Base-by-base conservation (phyloP, 2,797 vertebrate species). In the Limosa lapponica region DNA sequence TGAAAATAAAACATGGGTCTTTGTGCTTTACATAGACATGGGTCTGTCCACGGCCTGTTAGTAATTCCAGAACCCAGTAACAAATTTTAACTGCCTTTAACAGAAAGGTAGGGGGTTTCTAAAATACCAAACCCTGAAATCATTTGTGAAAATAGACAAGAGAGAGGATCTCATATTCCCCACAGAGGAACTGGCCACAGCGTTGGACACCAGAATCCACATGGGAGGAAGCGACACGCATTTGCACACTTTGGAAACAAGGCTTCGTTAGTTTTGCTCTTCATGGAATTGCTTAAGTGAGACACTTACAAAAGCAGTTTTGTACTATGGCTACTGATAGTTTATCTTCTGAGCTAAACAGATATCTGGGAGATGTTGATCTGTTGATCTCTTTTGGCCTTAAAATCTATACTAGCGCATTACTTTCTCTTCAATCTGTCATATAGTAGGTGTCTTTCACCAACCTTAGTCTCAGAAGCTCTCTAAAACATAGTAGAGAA, bases 151-250 rank as follows among this genome's bases (percentile, higher is more conserved):
- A 93, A 82, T 2, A 89, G 32, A 59, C 39, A 74, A 72, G 12
- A 72, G 8, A 89, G 22, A 88, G 22, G 14, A 73, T 48, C 11
- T 72, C 19, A 2, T 16, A 65, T 36, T 87, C 6, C 4, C 7
- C 30, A 44, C 4, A 9, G n/a, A 65, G 54, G 24, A 64, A 79
- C 0, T 0, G 16, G 30, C 8, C 39, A 64, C n/a, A 67, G 17
- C 44, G 64, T 57, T 30, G 57, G 23, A 27, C 23, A 69, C 27
- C 25, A 82, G 25, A 87, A 71, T 6, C 43, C 23, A 30, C 23
- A 18, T 0, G 8, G 10, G 36, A 82, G 14, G 27, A 61, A 28
- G 27, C 0, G 2, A 83, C 54, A 67, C 0, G 0, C 8, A 30
- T 15, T 64, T 3, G 30, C 11, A 64, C 6, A 30, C n/a, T 54